These are phyloP conservation scores for Dendrolimus punctatus DNA, from an alignment of 1,140 invertebrate species.

Conservation along the genomic window DNA sequence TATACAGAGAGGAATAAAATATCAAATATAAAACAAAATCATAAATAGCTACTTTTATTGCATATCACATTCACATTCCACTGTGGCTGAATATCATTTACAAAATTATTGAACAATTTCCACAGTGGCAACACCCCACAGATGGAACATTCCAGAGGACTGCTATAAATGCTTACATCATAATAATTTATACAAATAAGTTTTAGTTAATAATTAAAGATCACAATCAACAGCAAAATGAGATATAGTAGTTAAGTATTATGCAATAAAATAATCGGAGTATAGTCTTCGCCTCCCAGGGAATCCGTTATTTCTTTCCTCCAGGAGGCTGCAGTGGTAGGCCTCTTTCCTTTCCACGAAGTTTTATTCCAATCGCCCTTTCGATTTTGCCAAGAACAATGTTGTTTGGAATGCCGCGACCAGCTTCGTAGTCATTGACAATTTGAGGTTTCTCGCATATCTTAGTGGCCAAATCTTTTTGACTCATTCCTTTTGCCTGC, in stretches of 20 bases:
- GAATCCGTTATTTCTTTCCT: conserved; percentile 80
- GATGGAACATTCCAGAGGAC: conserved; percentile 53
- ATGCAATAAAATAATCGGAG: conserved; percentile 67
- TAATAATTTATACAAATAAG: conserved; percentile 28
- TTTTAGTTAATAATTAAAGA: conserved; percentile 28
- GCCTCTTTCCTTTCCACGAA: conserved; percentile 95
- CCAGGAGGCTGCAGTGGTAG: conserved; percentile 86
- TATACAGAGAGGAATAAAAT: too few relatives aligned
- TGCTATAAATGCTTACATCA: conserved; percentile 56
- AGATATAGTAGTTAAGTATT: conserved; percentile 58
- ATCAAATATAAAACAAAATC: conserved; percentile 7
- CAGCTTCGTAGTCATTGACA: conserved; percentile 96
- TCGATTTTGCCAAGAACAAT: conserved; percentile 97
- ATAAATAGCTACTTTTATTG: conserved; percentile 40
- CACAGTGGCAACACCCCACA: conserved; percentile 50
- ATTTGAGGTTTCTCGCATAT: conserved; percentile 98
- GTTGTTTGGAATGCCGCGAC: conserved; percentile 96
- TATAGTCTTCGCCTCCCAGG: conserved; percentile 67
- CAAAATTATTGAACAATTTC: conserved; percentile 31
- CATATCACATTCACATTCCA: conserved; percentile 49
- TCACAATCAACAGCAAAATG: conserved; percentile 51
- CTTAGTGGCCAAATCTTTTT: conserved; percentile 98
- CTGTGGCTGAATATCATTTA: conserved; percentile 18
- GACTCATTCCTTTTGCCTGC: conserved; percentile 92
- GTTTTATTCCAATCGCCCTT: conserved; percentile 90